phyloP scores from a whole-genome alignment of 1,140 invertebrate species.

The Tetranychus cinnabarinus region DNA sequence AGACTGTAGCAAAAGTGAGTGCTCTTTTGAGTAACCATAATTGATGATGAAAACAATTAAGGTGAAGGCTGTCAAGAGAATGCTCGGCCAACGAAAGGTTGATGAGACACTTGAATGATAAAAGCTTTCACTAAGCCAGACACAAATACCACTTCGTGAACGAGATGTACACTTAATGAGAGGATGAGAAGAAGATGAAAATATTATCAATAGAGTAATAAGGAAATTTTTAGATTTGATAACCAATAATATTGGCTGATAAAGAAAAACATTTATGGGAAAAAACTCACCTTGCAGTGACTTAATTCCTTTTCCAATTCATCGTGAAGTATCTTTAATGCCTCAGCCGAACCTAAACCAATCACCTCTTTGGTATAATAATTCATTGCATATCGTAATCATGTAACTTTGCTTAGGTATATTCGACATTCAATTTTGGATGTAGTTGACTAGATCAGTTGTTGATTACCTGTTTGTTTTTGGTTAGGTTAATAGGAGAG shows the following conservation, averaged over 20 bases:
- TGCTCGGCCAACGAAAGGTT: constrained; percentile 37
- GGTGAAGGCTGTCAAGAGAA: constrained; percentile 25
- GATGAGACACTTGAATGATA: constrained; percentile 35
- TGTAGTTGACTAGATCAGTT: no score
- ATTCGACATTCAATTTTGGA: no score
- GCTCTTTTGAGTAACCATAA: constrained; percentile 17
- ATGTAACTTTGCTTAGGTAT: no score
- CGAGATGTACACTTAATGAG: not conserved
- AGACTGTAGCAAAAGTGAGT: constrained; percentile 8
- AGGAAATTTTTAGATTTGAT: not conserved
- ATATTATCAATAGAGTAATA: not conserved
- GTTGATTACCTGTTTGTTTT: no score
- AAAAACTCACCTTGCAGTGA: not conserved
- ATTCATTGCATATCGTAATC: not conserved
- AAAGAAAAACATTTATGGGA: not conserved
- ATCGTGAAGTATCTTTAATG: not conserved
- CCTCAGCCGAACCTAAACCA: not conserved
- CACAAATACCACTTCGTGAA: not conserved
- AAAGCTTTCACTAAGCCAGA: constrained; percentile 28
- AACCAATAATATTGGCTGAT: not conserved
- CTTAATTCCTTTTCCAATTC: not conserved
- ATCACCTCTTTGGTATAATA: not conserved
- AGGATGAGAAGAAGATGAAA: not conserved
- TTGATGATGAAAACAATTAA: constrained; percentile 20
- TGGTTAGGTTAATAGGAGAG: no score